Evolutionary conservation across 2,797 vertebrate genomes (phyloP).

Genomic region (Neopelma chrysocephalum): DNA sequence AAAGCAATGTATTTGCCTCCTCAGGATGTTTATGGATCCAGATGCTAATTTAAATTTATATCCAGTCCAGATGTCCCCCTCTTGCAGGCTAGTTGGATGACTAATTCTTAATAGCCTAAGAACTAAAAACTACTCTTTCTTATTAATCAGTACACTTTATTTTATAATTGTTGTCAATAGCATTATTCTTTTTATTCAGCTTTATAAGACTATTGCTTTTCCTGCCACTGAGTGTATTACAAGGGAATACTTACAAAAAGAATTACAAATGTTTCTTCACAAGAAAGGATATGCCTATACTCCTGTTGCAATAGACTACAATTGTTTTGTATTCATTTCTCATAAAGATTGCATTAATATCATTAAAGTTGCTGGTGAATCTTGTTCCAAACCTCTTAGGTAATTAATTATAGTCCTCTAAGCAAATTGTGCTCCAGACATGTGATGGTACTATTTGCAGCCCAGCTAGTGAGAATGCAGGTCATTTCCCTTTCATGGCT

Average conservation of each 20-base stretch:
- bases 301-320: neutral
- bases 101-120: neutral
- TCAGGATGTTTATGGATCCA: neutral
- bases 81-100: neutral
- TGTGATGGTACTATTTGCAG: neutral
- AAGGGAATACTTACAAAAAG: neutral
- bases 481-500: neutral
- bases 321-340: neutral
- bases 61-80: fast-evolving
- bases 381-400: neutral
- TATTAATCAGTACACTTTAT: neutral
- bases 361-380: neutral
- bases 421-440: neutral
- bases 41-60: neutral
- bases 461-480: neutral
- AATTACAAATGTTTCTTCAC: neutral
- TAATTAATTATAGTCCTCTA: neutral
- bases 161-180: neutral
- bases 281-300: neutral
- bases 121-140: neutral
- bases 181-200: neutral
- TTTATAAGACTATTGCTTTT: neutral
- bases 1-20: neutral
- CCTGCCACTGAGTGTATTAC: neutral
- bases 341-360: neutral